Evolutionary conservation across 92 coral and sea anemone genomes (phyloP), one percentile per base, ranked within the genome.

Genomic region (Epizoanthus stellaris): DNA sequence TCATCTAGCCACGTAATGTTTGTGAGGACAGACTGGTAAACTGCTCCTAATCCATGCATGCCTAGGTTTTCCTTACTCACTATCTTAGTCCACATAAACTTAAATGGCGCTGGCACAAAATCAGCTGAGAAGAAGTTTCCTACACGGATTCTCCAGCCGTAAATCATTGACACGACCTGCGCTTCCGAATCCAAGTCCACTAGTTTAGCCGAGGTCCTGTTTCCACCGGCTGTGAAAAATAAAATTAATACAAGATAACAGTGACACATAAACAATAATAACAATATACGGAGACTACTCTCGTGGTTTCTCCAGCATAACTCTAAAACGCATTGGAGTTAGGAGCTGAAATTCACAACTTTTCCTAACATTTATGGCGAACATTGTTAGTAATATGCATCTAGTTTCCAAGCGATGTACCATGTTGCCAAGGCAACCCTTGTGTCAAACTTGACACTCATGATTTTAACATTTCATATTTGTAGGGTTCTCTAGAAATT

Each of bases 131-230:
- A 92, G 40, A 75, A 59, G n/a, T 92, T 74, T 2, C 88, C 91
- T 25, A 92, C 36, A 15, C 86, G 75, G 23, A 92, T 68, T 61
- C 89, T 83, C 95, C 95, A 92, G 36, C 95, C 95, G 76, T 89
- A 89, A 59, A 92, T 66, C 34, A 80, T 71, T 0, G 93, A 86
- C 30, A 80, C 73, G 3, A 81, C 3, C 69, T 89, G 95, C 1
- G 85, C 88, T 6, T 92, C 76, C 0, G 89, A 43, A 53, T 92
- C 95, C 67, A 92, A 36, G 85, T 92, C 95, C 2, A 89, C 93
- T 87, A 92, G 68, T 57, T 92, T 92, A 2, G 89, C 93, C 4
- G 36, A 30, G 36, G 89, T 69, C 23, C 67, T 34, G 19, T 4
- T 62, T 62, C 25, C 23, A 15, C 23, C 67, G 23, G 20, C 67